Evolutionary conservation across 2,797 vertebrate genomes (phyloP), one percentile per base, ranked within the genome.

Genomic region (Diplodus sargus): DNA sequence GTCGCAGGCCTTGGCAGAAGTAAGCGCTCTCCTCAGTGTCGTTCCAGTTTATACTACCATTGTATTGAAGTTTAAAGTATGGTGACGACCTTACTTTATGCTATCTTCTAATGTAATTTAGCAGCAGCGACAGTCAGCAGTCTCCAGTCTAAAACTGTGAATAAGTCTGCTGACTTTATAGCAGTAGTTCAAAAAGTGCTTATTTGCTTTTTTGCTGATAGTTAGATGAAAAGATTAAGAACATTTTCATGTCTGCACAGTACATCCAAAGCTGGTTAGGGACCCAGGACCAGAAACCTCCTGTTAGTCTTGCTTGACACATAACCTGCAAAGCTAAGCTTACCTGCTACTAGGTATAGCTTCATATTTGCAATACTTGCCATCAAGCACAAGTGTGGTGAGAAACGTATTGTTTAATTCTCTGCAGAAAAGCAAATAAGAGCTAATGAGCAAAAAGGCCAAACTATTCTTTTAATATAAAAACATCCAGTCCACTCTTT

Each of bases 81-180:
- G 1, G 2, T 9, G 0, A 9, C 8, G 10, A 10, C 20, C 17
- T 11, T 6, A 20, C 14, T 17, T 9, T 52, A n/a, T 1, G 4
- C 10, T 47, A 25, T 3, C 52, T 20, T 20, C 16, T 23, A 13
- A 39, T 56, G 39, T 54, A 17, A 42, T 22, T 34, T 12, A 28
- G 23, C 17, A 8, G 11, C 2, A 58, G 10, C 18, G 3, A 39
- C 4, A 59, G 6, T n/a, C 3, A 3, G 18, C 25, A 54, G 23
- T 15, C 12, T 45, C 14, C 43, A 14, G 43, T 16, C 34, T 42
- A 60, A 60, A 42, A 34, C 54, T 30, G 3, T 17, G 13, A 39
- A 59, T 18, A 14, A n/a, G 18, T n/a, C 54, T 30, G 3, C 7
- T 25, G 23, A 28, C 54, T 30, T 56, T 14, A 14, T 12, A 45